Evolutionary conservation across 2,113 vertebrate species (phyloP), one percentile per base, ranked within the genome.

Genomic region (Nycticryphes semicollaris): DNA sequence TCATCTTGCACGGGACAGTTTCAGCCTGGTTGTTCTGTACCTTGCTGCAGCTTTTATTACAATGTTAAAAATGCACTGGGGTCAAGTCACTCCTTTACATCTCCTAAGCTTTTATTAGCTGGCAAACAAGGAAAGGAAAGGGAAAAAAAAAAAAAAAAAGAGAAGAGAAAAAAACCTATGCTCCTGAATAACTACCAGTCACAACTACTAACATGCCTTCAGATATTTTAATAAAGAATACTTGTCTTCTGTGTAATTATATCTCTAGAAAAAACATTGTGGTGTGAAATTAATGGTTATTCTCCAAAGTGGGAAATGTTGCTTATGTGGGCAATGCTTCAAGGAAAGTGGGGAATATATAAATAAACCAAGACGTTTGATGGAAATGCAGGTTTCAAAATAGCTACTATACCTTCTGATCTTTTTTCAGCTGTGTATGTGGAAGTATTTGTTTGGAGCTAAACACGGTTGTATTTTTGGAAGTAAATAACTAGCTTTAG

Each of bases 161-260:
- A n/a, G 39, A 14, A 72, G 4, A 20, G 30, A 48, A 86, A 17
- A 48, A 63, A 51, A 35, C 28, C n/a, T 78, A 7, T 92, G 43
- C 22, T 93, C 3, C 74, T 90, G 73, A 95, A 51, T 93, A 89
- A 67, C 75, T 88, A 89, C 72, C 51, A 92, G 79, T 94, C 68
- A 87, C 78, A 93, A 81, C 85, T 90, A 72, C 86, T 90, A 31
- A 64, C 60, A 30, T 94, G 62, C 86, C 92, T 90, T 90, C 83
- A 93, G 79, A 90, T 93, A 93, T 90, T 97, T 96, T 96, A 96
- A 96, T 97, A 95, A 96, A 90, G 90, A 90, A 78, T 90, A 90
- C 60, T 86, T 92, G 80, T 81, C 69, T 90, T 93, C 83, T 81
- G 86, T 95, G 73, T 94, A 96, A 96, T 96, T 96, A 95, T 93